Evolutionary conservation across 2,113 vertebrate species (phyloP), one percentile per base, ranked within the genome.

Genomic region (Shinisaurus crocodilurus): DNA sequence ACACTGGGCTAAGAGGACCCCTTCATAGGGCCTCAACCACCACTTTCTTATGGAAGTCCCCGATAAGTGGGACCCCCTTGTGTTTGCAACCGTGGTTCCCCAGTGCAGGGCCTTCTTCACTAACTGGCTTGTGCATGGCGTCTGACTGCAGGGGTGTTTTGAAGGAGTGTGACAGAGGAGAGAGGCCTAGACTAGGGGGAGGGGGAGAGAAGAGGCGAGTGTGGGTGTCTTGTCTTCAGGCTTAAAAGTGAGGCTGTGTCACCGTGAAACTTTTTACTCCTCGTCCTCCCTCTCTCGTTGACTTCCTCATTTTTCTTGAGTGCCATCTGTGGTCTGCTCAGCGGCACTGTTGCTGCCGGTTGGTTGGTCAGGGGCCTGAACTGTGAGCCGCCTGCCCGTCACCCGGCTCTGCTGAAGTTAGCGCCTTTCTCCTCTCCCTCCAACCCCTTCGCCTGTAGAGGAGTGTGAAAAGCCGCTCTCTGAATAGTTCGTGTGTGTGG

Each of bases 401-500:
- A 32, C 34, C n/a, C 9, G 54, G 63, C 76, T 80, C 65, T 77
- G 2, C 16, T n/a, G 13, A 45, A 88, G 25, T 16, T 18, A 7
- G 20, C 25, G 2, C 9, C 48, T 40, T 72, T 57, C 63, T 37
- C 87, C 48, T 70, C 32, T 40, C 79, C 29, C 70, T 60, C n/a
- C 69, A 45, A 6, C 48, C 32, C 25, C 43, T 63, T 50, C 25
- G 34, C 34, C 40, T 20, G 8, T 45, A 60, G n/a, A 25, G 80
- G n/a, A 76, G 70, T 77, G 32, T 84, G 57, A 75, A 77, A 43
- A 63, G 40, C 48, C 40, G 7, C 1, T 9, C 88, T 48, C 88
- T 84, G 82, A 89, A 85, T 85, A 27, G 81, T 50, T 63, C 81
- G 32, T 82, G 63, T 48, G 57, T 81, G 60, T 45, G 57, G 18